Conservation (phyloP, 2,888 invertebrate genomes). For the Conus canariensis region DNA sequence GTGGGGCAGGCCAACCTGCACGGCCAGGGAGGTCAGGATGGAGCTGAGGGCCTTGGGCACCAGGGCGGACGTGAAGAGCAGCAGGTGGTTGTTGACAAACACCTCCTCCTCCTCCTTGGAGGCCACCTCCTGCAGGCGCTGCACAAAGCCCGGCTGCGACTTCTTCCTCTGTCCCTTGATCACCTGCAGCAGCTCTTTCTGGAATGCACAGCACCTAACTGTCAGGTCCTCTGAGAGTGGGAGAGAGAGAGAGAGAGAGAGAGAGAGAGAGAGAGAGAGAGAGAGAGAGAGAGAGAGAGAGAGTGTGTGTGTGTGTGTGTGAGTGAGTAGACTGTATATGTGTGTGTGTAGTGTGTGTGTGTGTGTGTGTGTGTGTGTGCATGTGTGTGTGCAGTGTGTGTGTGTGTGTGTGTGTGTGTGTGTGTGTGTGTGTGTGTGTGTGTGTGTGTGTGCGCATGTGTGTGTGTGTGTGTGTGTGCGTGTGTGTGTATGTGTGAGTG, state of each 20-base stretch:
- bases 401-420: background rate
- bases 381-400: background rate
- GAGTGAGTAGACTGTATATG: background rate
- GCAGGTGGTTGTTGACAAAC: slow-evolving; percentile 65
- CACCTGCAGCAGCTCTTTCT: slow-evolving; percentile 64
- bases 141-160: slow-evolving; percentile 45
- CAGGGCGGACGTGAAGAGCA: slow-evolving; percentile 72
- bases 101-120: slow-evolving; percentile 48
- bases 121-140: slow-evolving; percentile 56
- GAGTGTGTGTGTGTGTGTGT: background rate
- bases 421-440: background rate
- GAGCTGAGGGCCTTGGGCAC: slow-evolving; percentile 73
- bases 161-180: slow-evolving; percentile 56
- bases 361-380: background rate
- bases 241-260: no score
- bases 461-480: background rate
- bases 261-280: no score
- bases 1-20: slow-evolving; percentile 55
- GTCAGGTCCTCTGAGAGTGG: background rate
- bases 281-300: no score
- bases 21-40: slow-evolving; percentile 69
- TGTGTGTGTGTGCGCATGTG: background rate
- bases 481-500: background rate
- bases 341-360: background rate
- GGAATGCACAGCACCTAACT: background rate